These are phyloP conservation scores for Euplexia lucipara DNA, from an alignment of 2,888 invertebrate species.

Conservation along the genomic window DNA sequence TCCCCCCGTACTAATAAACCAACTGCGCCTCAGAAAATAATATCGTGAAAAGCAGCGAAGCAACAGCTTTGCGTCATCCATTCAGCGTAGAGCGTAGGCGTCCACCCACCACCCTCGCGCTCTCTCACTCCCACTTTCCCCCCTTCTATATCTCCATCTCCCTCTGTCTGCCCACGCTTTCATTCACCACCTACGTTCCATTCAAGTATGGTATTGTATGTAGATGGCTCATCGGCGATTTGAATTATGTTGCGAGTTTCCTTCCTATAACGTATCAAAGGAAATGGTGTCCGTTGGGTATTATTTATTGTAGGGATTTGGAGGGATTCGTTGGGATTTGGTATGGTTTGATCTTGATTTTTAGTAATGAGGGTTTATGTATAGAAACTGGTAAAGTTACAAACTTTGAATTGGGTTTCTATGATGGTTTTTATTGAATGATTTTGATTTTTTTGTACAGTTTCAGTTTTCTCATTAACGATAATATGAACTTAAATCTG, in stretches of 20 bases:
- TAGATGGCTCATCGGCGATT: constrained; percentile 64
- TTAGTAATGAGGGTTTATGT: background rate
- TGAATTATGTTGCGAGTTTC: constrained; percentile 44
- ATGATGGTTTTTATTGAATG: background rate
- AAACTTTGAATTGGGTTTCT: background rate
- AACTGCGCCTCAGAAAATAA: constrained; percentile 56
- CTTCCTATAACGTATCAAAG: constrained; percentile 12
- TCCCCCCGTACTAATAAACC: constrained; percentile 42
- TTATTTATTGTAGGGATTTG: constrained; percentile 17
- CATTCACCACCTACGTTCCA: constrained; percentile 83
- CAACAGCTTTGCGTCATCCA: constrained; percentile 78
- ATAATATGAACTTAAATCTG: no score
- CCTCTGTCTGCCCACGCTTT: constrained; percentile 77
- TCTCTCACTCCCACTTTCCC: constrained; percentile 40
- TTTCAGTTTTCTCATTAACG: no score
- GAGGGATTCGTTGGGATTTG: background rate
- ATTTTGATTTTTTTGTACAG: no score
- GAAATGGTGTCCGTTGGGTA: constrained; percentile 18
- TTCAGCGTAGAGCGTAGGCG: constrained; percentile 76
- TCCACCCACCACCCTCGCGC: constrained; percentile 47
- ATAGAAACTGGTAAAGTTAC: background rate
- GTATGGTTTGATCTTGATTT: constrained; percentile 7
- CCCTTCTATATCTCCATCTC: constrained; percentile 51
- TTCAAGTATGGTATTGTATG: constrained; percentile 72
- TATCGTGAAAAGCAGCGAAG: constrained; percentile 60